Conservation (phyloP, 2,888 invertebrate genomes). For the Tuta absoluta region DNA sequence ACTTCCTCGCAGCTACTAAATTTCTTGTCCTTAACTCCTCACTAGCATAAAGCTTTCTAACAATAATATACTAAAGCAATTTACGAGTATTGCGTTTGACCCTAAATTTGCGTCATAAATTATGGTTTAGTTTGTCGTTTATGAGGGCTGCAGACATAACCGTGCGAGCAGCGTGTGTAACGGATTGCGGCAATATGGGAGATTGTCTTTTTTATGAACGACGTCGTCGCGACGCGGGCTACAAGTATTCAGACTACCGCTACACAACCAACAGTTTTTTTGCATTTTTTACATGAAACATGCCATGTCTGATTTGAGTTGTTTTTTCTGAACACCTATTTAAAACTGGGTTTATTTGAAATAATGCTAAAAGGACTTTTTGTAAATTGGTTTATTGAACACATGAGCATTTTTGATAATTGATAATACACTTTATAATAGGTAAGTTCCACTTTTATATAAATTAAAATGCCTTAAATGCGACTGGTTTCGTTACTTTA, state of each 20-base stretch:
- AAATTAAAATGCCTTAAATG: too few relatives aligned
- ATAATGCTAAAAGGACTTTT: too few relatives aligned
- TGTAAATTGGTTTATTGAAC: too few relatives aligned
- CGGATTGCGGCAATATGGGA: slow-evolving; percentile 80
- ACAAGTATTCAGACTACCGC: slow-evolving; percentile 56
- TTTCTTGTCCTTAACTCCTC: slow-evolving; percentile 23
- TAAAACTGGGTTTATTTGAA: neutral
- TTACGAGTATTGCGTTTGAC: slow-evolving; percentile 73
- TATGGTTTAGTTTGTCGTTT: slow-evolving; percentile 81
- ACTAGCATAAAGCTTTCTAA: slow-evolving; percentile 31
- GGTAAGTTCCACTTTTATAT: too few relatives aligned
- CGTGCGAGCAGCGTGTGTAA: slow-evolving; percentile 72
- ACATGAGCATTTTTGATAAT: too few relatives aligned
- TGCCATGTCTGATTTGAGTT: neutral
- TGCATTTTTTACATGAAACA: slow-evolving; percentile 28
- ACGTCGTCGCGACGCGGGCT: slow-evolving; percentile 33
- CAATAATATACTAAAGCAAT: slow-evolving; percentile 69
- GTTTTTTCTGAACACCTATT: neutral
- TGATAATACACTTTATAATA: too few relatives aligned
- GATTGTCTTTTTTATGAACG: slow-evolving; percentile 81
- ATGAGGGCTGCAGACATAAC: slow-evolving; percentile 77
- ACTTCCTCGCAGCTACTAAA: slow-evolving; percentile 20
- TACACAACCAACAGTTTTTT: slow-evolving; percentile 9
- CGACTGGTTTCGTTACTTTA: too few relatives aligned
- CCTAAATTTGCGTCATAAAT: slow-evolving; percentile 79